phyloP scores from a whole-genome alignment of 2,888 invertebrate species.

The Nebria salina region DNA sequence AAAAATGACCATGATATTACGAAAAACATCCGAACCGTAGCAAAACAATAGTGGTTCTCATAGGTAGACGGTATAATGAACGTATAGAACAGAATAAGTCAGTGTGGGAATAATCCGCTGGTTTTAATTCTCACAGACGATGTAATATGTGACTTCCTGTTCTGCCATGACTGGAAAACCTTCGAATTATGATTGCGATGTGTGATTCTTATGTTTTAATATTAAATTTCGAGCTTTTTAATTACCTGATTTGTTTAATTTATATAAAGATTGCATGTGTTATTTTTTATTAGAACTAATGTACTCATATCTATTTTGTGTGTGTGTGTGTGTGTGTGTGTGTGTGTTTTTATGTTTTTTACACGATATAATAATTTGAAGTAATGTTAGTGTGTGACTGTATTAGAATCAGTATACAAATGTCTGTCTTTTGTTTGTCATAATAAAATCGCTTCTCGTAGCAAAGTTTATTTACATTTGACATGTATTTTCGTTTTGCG shows the following conservation, averaged over 20 bases:
- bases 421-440: not conserved
- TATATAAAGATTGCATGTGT: not conserved
- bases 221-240: not conserved
- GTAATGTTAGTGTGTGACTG: not conserved
- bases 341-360: not conserved
- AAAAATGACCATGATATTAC: not conserved
- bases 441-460: not conserved
- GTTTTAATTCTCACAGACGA: constrained; percentile 42
- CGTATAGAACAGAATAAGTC: not conserved
- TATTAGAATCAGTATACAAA: not conserved
- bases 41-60: not conserved
- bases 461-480: constrained; percentile 34
- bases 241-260: not conserved
- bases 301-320: too few species aligned
- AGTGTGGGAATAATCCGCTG: constrained; percentile 36
- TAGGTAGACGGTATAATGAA: not conserved
- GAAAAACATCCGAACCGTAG: not conserved
- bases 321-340: not conserved
- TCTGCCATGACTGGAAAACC: constrained; percentile 6
- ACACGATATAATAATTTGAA: too few species aligned
- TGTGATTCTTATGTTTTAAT: not conserved
- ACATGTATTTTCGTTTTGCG: constrained; percentile 41
- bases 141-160: constrained; percentile 41
- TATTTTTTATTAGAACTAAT: too few species aligned
- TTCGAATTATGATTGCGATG: not conserved